phyloP scores from a whole-genome alignment of 2,888 invertebrate genomes.

The Caenorhabditis sulstoni region DNA sequence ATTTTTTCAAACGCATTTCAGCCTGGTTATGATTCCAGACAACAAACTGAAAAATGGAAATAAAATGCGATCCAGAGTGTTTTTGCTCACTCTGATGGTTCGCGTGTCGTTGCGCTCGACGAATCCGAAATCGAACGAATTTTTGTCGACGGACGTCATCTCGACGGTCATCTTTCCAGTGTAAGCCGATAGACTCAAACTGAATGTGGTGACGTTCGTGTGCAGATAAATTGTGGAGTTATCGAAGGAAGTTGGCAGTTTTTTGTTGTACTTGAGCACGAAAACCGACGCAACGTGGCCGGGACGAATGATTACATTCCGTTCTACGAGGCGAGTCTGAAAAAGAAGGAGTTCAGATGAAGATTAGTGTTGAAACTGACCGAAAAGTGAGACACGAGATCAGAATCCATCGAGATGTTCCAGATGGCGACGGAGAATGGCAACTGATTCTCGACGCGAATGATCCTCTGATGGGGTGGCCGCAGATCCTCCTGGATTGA shows the following conservation, averaged over 20 bases:
- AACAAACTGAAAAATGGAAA: constrained; percentile 83
- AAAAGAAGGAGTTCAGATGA: background rate
- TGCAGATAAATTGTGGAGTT: constrained; percentile 83
- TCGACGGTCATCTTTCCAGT: constrained; percentile 73
- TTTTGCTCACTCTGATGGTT: constrained; percentile 83
- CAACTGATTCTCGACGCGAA: constrained; percentile 86
- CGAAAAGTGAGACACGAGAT: constrained; percentile 81
- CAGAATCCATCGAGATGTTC: constrained; percentile 85
- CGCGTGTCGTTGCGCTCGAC: constrained; percentile 84
- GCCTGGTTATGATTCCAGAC: constrained; percentile 88
- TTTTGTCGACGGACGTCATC: constrained; percentile 78
- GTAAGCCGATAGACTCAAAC: constrained; percentile 81
- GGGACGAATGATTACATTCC: constrained; percentile 64
- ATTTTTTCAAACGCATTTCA: constrained; percentile 84
- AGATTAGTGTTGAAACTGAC: constrained; percentile 36
- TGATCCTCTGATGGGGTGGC: constrained; percentile 63
- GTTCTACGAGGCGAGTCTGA: constrained; percentile 64
- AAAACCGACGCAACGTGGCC: constrained; percentile 72
- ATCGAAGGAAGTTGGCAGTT: constrained; percentile 56
- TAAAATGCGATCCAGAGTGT: too few species aligned
- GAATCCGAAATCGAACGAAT: constrained; percentile 83
- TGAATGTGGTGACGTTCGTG: constrained; percentile 87
- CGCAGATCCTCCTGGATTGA: constrained; percentile 63
- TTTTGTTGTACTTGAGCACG: constrained; percentile 73
- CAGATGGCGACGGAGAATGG: constrained; percentile 87